A percentile compares a stretch with the other conserved stretches of the same genome.
Evolutionary conservation across 2,113 vertebrate species (phyloP).

Genomic region (Psittacula cyanocephala): DNA sequence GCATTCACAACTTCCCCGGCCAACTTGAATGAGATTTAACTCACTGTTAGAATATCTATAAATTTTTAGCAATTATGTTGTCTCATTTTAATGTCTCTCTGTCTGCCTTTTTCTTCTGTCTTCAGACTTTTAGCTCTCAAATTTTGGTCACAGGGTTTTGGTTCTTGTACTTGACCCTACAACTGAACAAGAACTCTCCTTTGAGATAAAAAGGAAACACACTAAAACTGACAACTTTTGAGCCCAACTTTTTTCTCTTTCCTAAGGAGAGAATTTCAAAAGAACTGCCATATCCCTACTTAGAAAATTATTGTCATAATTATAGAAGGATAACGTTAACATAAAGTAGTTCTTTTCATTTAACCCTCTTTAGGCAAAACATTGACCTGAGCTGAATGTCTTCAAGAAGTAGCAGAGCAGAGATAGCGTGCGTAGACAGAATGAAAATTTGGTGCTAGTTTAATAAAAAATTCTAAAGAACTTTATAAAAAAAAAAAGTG

Average conservation of each 20-base stretch:
- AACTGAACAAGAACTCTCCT: not conserved
- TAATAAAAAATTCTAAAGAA: not conserved
- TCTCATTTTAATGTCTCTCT: not conserved
- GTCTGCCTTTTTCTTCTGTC: not conserved
- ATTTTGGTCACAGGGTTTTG: not conserved
- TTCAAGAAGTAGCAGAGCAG: not conserved
- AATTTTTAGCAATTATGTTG: not conserved
- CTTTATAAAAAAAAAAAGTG: not conserved
- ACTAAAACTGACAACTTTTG: not conserved
- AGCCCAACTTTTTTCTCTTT: not conserved
- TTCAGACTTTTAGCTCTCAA: not conserved
- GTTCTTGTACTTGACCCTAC: not conserved
- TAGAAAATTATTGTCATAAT: too few species aligned
- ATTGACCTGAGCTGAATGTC: not conserved
- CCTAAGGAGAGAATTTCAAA: conserved; percentile 5
- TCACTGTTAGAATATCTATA: not conserved
- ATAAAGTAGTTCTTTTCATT: not conserved
- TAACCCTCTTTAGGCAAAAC: not conserved
- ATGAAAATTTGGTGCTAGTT: not conserved
- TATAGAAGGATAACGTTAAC: too few species aligned
- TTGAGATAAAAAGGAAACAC: not conserved
- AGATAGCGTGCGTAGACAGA: not conserved
- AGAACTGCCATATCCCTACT: not conserved
- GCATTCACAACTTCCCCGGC: too few species aligned
- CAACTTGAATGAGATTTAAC: not conserved